Percentiles rank a stretch among this genome's conserved stretches.
phyloP scores from a whole-genome alignment of 2,113 vertebrate genomes.

The Chrysochloris asiatica region DNA sequence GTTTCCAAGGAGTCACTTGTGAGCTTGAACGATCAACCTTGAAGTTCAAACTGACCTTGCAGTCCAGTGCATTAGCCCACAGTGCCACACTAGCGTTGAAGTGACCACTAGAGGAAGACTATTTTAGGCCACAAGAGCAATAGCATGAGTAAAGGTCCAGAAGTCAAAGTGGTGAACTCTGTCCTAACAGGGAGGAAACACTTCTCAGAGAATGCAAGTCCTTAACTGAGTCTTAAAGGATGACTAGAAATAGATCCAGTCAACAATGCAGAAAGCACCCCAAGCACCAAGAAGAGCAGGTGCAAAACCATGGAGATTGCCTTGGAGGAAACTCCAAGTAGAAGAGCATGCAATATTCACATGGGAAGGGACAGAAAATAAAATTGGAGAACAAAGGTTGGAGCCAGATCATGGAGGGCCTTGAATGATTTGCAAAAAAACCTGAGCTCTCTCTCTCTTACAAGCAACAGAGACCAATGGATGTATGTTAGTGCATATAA shows the following conservation, averaged over 20 bases:
- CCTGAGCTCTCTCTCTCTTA: not conserved
- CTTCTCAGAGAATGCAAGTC: not conserved
- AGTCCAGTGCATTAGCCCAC: too few species aligned
- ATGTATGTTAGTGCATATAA: not conserved
- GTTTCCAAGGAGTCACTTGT: too few species aligned
- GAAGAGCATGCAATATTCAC: not conserved
- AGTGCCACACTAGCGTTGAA: too few species aligned
- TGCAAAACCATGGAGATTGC: not conserved
- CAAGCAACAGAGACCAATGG: not conserved
- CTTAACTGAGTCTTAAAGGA: not conserved
- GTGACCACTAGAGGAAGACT: not conserved
- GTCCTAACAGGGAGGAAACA: not conserved
- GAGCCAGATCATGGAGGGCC: not conserved
- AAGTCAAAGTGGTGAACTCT: not conserved
- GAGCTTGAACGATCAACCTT: too few species aligned
- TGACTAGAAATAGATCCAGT: not conserved
- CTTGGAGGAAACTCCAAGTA: not conserved
- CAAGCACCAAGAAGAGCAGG: not conserved
- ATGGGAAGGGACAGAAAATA: not conserved
- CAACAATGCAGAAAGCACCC: not conserved
- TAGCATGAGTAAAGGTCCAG: not conserved
- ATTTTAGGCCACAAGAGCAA: not conserved
- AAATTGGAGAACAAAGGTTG: not conserved
- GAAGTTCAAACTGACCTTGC: too few species aligned
- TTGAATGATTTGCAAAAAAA: not conserved